Percentiles rank a stretch among this genome's conserved stretches.
Evolutionary conservation across 1,140 invertebrate species (phyloP).

Genomic region (Cheumatopsyche charites): DNA sequence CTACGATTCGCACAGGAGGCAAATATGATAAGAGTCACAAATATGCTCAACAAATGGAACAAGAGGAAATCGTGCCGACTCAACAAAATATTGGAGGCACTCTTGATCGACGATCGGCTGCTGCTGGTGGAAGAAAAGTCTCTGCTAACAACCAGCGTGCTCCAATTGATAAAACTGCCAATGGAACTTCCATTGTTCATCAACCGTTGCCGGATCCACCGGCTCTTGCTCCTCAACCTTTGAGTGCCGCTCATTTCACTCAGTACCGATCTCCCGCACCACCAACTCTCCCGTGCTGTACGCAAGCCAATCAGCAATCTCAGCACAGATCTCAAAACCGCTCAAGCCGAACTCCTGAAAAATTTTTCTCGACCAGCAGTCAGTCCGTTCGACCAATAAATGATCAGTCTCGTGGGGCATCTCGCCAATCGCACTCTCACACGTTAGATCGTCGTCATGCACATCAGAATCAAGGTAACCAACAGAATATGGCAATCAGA

Average conservation of each 20-base stretch:
- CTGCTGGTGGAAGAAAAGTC: conserved; percentile 41
- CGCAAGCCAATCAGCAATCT: conserved; percentile 47
- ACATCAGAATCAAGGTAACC: not conserved
- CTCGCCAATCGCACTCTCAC: conserved; percentile 42
- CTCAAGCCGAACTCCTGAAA: conserved; percentile 41
- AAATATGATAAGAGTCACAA: conserved; percentile 48
- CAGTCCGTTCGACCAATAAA: not conserved
- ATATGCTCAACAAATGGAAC: conserved; percentile 47
- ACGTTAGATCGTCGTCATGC: conserved; percentile 44
- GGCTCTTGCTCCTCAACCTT: conserved; percentile 50
- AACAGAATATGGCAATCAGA: not conserved
- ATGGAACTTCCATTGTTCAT: conserved; percentile 44
- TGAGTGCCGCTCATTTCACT: conserved; percentile 57
- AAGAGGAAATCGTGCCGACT: conserved; percentile 32
- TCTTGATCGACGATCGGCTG: conserved; percentile 12
- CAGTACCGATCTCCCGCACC: conserved; percentile 53
- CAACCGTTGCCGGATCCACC: conserved; percentile 58
- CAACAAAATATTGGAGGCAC: conserved; percentile 21
- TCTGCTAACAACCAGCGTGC: conserved; percentile 42
- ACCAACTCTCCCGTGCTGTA: conserved; percentile 48
- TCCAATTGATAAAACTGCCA: conserved; percentile 27
- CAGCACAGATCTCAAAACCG: conserved; percentile 34
- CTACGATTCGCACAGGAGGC: conserved; percentile 53
- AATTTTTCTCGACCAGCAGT: conserved; percentile 46
- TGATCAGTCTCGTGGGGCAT: not conserved